Conservation (phyloP, 2,888 invertebrate genomes). For the Dynastes maya region DNA sequence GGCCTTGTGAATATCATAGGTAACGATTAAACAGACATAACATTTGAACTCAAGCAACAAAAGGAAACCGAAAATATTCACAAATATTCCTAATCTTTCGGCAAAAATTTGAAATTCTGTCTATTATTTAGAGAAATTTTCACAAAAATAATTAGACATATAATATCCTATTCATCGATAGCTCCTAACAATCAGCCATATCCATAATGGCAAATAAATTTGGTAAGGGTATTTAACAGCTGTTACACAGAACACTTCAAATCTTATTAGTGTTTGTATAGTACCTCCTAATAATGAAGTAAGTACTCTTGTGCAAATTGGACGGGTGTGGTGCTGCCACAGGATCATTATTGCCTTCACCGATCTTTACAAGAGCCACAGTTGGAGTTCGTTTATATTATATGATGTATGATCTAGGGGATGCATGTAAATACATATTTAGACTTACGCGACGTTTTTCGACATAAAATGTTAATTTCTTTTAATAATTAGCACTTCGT, state of each 20-base stretch:
- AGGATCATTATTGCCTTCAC: slow-evolving; percentile 9
- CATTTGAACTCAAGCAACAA: no score
- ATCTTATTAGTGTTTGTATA: slow-evolving; percentile 39
- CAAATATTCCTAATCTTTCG: no score
- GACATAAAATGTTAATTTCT: neutral
- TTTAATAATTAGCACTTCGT: no score
- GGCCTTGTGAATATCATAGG: no score
- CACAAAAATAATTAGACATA: no score
- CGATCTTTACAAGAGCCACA: slow-evolving; percentile 11
- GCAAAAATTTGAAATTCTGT: no score
- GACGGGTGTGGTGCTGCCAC: slow-evolving; percentile 16
- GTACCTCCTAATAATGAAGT: slow-evolving; percentile 20
- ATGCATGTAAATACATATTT: neutral
- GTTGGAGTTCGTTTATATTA: slow-evolving; percentile 21
- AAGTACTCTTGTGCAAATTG: slow-evolving; percentile 32
- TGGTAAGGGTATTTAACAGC: slow-evolving; percentile 18
- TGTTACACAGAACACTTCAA: slow-evolving; percentile 30
- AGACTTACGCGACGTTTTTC: neutral
- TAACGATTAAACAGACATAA: no score
- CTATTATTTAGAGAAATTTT: no score
- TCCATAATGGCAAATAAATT: neutral
- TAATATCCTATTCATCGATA: no score
- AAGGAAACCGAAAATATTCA: no score
- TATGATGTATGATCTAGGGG: slow-evolving; percentile 7
- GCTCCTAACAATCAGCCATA: no score